These are phyloP conservation scores for Brachyptera putata DNA, from an alignment of 2,888 invertebrate genomes.

Conservation along the genomic window DNA sequence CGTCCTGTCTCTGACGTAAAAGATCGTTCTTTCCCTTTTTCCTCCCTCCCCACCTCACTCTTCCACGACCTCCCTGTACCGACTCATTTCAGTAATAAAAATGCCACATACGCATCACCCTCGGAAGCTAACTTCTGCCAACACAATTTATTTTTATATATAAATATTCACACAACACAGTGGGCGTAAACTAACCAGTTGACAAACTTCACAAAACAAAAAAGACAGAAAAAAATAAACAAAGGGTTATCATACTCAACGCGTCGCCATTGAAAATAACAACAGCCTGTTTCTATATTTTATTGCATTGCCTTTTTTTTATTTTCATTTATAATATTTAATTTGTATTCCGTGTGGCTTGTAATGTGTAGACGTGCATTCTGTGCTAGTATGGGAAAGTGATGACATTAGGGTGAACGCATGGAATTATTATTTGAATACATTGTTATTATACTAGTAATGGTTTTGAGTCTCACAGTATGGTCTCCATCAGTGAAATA, in stretches of 20 bases:
- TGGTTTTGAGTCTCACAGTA: too few relatives aligned
- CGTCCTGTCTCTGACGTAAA: too few relatives aligned
- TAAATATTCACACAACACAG: not conserved
- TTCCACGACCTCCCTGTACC: too few relatives aligned
- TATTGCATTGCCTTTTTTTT: constrained; percentile 12
- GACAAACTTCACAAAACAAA: too few relatives aligned
- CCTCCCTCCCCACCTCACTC: too few relatives aligned
- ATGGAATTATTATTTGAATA: too few relatives aligned
- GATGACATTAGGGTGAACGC: not conserved
- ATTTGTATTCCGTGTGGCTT: constrained; percentile 8
- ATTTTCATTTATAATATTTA: not conserved
- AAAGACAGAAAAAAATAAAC: too few relatives aligned
- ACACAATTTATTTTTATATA: not conserved
- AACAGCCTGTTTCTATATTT: constrained; percentile 14
- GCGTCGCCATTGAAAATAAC: not conserved
- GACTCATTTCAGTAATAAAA: too few relatives aligned
- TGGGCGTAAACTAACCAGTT: not conserved
- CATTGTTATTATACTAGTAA: too few relatives aligned
- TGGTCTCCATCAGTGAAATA: too few relatives aligned
- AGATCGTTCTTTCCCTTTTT: too few relatives aligned
- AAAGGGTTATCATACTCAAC: not conserved
- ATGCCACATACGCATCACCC: not conserved
- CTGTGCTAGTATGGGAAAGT: constrained; percentile 1
- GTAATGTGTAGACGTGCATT: not conserved
- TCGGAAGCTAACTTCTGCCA: not conserved